phyloP scores from a whole-genome alignment of 2,113 vertebrate species.

The Neoarius graeffei region DNA sequence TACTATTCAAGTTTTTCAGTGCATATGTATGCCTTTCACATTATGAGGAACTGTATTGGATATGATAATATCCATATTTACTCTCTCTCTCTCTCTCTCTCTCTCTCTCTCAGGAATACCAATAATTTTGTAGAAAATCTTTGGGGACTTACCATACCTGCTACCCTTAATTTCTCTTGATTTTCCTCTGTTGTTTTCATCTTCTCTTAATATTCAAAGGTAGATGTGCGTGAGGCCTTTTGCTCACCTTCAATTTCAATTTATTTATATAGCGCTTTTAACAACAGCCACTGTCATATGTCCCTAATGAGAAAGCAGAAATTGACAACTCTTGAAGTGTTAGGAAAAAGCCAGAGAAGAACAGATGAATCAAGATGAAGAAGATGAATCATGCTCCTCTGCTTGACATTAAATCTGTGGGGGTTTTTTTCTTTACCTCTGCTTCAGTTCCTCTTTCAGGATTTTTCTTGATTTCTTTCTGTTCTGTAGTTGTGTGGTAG shows the following conservation, averaged over 20 bases:
- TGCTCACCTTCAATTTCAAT: neutral
- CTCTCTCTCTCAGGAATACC: neutral
- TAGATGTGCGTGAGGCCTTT: neutral
- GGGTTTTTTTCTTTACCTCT: neutral
- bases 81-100: neutral
- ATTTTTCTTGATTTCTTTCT: neutral
- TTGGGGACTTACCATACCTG: neutral
- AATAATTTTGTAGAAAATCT: neutral
- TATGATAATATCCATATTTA: neutral
- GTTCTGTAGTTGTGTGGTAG: conserved; percentile 87
- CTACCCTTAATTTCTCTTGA: neutral
- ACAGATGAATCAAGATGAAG: too few relatives aligned
- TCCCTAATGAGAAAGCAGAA: neutral
- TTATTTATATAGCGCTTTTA: neutral
- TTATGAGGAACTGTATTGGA: neutral
- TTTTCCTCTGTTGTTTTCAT: neutral
- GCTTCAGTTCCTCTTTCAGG: neutral
- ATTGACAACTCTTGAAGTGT: neutral
- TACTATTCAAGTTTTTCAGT: neutral
- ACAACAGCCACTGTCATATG: neutral
- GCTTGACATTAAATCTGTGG: neutral
- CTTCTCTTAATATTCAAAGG: neutral
- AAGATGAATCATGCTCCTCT: neutral
- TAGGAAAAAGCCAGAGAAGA: neutral
- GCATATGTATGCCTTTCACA: neutral